Base-by-base conservation (phyloP, 2,888 invertebrate genomes). In the Caenorhabditis doughertyi region DNA sequence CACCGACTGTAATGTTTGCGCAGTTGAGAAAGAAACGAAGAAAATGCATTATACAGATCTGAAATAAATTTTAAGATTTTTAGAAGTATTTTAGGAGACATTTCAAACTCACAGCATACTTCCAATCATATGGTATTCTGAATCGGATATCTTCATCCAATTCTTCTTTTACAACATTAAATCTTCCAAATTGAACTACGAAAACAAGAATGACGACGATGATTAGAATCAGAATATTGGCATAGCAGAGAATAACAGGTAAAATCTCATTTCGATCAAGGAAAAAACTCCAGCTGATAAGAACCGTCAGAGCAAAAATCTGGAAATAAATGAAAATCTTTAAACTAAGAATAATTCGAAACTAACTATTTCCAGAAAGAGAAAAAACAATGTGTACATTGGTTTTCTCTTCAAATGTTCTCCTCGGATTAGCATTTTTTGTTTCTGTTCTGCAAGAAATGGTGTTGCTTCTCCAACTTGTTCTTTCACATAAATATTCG, bases 351-450 rank as follows among this genome's bases (percentile, higher is more conserved):
- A n/a, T n/a, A 64, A 18, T 23, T 16, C n/a, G 21, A 44, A 39
- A 65, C 81, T 23, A 21, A 84, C 84, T 7, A 67, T 49, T 62
- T 83, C 68, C 3, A 79, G 4, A 7, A 35, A 39, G 1, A 79
- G 56, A 25, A 73, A 42, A 42, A 70, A 53, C 23, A 83, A 42
- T 8, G 56, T 67, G 32, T 53, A 49, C 7, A 29, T 53, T 13
- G 85, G 85, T 21, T 68, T 80, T 35, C 67, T 23, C 35, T 49
- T 47, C 32, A 85, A 68, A 58, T 83, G 81, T 49, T 85, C 83
- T 27, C 85, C 85, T 25, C 77, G 70, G 11, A 68, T 32, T 27
- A 72, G 25, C 72, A 79, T 73, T n/a, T 29, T 55, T 39, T 85
- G 85, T 35, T 76, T 79, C 11, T 58, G 39, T 56, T 85, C 85